Conservation (phyloP, 2,113 vertebrate genomes). For the Dolichotis patagonum region DNA sequence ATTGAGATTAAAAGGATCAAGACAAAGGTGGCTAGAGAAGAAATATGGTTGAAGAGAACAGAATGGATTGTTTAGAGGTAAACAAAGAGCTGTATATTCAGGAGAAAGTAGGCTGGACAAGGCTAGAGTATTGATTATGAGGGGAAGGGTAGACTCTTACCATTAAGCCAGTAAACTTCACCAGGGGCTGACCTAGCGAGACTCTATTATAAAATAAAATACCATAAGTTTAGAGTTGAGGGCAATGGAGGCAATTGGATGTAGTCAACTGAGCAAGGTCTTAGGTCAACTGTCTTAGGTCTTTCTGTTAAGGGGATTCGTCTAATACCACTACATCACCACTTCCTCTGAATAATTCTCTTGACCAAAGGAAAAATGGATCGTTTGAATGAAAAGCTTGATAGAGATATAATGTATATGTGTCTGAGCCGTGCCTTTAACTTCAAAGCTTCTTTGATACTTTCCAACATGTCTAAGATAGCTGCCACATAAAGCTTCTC, state of each 20-base stretch:
- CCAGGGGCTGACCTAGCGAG: not conserved
- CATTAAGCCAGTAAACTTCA: not conserved
- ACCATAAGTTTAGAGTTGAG: not conserved
- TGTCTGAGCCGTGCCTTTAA: not conserved
- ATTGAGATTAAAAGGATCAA: not conserved
- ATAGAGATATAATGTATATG: not conserved
- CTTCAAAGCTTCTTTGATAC: not conserved
- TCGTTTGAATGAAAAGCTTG: not conserved
- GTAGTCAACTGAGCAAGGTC: not conserved
- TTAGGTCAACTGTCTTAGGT: too few relatives aligned
- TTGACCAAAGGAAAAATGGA: not conserved
- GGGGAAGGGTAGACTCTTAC: too few relatives aligned
- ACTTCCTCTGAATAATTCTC: not conserved
- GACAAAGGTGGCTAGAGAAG: not conserved
- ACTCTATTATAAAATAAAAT: not conserved
- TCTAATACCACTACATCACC: not conserved
- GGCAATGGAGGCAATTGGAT: not conserved
- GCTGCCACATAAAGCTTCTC: not conserved
- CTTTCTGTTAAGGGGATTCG: fast-evolving
- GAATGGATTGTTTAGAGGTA: not conserved
- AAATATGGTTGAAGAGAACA: not conserved
- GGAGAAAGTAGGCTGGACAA: not conserved
- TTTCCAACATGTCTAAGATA: not conserved
- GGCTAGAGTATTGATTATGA: not conserved
- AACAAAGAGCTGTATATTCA: not conserved